These are phyloP conservation scores for Clistopyga incitator DNA, from an alignment of 2,888 invertebrate genomes.

Conservation along the genomic window DNA sequence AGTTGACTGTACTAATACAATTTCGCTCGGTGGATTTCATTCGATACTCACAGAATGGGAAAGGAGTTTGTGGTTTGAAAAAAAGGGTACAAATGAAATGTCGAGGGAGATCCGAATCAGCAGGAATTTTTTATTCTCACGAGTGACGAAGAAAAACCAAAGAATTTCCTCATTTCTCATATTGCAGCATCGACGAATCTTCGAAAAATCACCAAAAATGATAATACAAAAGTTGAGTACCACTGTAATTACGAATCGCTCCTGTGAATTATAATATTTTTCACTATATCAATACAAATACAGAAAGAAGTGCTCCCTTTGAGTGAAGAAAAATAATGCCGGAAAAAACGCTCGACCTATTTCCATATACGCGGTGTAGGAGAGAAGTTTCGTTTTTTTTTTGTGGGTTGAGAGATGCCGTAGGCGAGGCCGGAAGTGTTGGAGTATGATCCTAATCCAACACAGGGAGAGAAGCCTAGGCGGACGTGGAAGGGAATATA, in stretches of 20 bases:
- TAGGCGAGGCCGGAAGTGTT: conserved; percentile 54
- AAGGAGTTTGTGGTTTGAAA: too few species aligned
- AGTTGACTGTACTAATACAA: too few species aligned
- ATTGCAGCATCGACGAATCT: too few species aligned
- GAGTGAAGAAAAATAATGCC: conserved; percentile 1
- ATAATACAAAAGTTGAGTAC: background rate
- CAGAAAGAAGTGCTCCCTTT: background rate
- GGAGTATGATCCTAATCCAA: conserved; percentile 61
- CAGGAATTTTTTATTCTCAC: too few species aligned
- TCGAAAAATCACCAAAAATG: too few species aligned
- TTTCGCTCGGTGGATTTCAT: too few species aligned
- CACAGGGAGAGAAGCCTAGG: conserved; percentile 25
- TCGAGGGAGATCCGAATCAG: too few species aligned
- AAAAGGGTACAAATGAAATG: too few species aligned
- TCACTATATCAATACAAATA: background rate
- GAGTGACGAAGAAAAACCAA: too few species aligned
- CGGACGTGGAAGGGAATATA: conserved; percentile 37
- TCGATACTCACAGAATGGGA: too few species aligned
- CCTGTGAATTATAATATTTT: background rate
- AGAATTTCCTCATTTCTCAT: too few species aligned
- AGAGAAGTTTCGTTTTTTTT: conserved; percentile 41
- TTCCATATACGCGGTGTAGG: conserved; percentile 51
- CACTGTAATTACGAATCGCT: background rate
- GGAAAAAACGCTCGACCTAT: conserved; percentile 27
- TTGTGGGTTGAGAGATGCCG: conserved; percentile 27